These are phyloP conservation scores for Macaria liturata DNA, from an alignment of 2,888 invertebrate genomes.

Conservation along the genomic window DNA sequence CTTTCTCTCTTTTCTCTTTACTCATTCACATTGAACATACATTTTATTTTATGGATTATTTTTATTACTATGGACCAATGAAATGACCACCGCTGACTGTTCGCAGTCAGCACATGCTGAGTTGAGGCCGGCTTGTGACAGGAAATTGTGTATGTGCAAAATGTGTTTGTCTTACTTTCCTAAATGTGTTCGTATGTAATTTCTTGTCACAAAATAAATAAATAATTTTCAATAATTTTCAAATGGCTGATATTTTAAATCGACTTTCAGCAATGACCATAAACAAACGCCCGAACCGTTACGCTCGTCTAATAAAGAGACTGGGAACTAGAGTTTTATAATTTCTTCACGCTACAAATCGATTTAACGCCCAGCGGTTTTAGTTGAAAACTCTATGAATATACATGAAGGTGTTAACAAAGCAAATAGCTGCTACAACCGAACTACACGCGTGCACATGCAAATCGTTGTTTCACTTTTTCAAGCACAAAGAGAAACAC, in stretches of 20 bases:
- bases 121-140: too few species aligned
- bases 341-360: constrained; percentile 6
- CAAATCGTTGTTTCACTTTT: constrained; percentile 35
- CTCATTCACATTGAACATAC: too few species aligned
- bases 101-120: too few species aligned
- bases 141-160: too few species aligned
- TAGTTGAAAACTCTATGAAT: constrained; percentile 14
- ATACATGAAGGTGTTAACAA: constrained; percentile 16
- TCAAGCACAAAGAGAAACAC: constrained; percentile 26
- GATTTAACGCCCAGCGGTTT: constrained; percentile 16
- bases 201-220: too few species aligned
- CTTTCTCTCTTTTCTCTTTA: too few species aligned
- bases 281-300: not conserved
- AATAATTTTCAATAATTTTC: too few species aligned
- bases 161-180: too few species aligned
- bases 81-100: too few species aligned
- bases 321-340: constrained; percentile 3
- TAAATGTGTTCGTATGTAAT: too few species aligned
- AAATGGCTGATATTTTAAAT: not conserved
- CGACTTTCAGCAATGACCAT: not conserved
- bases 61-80: too few species aligned
- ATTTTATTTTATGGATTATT: too few species aligned
- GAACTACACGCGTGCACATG: constrained; percentile 33
- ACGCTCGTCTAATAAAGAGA: not conserved
- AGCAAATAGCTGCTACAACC: constrained; percentile 22